Percentiles rank a stretch among this genome's conserved stretches.
Evolutionary conservation across 1,140 invertebrate genomes (phyloP).

Genomic region (Oscheius sp.): DNA sequence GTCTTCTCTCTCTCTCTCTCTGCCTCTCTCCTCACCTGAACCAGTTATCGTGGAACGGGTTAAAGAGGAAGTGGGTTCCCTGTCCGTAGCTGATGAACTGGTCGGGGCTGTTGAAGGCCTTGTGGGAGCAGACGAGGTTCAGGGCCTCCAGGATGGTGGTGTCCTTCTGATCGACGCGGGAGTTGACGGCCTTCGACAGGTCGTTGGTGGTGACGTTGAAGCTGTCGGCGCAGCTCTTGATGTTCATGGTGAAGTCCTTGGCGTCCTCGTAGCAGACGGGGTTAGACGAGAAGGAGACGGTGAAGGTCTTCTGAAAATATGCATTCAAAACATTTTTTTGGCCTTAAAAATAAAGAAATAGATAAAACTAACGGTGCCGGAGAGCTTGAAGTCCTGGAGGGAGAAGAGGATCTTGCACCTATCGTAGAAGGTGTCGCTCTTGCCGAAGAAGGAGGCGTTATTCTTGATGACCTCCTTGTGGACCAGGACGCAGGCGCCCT

Average conservation of each 20-base stretch:
- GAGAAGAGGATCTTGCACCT: not conserved
- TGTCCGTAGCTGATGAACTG: conserved; percentile 7
- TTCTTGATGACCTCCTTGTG: not conserved
- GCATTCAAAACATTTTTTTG: no score
- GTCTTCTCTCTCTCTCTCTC: no score
- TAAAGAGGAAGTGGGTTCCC: conserved; percentile 12
- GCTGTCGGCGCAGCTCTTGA: not conserved
- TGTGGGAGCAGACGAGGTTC: not conserved
- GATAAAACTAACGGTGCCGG: no score
- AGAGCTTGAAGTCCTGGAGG: not conserved
- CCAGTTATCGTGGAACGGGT: not conserved
- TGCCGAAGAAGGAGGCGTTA: not conserved
- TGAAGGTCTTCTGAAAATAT: not conserved
- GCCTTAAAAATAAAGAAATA: no score
- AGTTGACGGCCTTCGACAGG: not conserved
- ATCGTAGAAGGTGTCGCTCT: not conserved
- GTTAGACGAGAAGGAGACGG: not conserved
- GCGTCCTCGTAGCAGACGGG: not conserved
- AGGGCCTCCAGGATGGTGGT: not conserved
- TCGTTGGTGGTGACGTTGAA: conserved; percentile 16
- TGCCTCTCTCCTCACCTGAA: not conserved
- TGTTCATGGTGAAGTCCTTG: not conserved
- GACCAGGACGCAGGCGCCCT: not conserved
- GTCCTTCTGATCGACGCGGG: not conserved
- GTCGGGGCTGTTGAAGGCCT: not conserved